phyloP scores from a whole-genome alignment of 1,140 invertebrate genomes.

The Maconellicoccus hirsutus region DNA sequence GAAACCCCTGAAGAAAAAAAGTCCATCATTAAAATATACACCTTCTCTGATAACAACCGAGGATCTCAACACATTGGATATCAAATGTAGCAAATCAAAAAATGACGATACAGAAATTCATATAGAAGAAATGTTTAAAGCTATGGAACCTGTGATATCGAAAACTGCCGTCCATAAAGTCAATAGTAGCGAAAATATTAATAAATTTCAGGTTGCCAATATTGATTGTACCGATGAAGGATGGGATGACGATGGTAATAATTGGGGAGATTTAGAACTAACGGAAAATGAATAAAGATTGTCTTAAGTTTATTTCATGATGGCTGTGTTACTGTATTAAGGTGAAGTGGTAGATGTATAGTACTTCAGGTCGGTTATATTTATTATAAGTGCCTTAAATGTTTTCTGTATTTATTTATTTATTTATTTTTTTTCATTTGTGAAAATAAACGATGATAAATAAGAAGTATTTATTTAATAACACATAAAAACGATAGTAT shows the following conservation, averaged over 20 bases:
- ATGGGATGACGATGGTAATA: conserved; percentile 37
- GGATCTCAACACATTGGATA: conserved; percentile 31
- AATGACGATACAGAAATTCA: conserved; percentile 40
- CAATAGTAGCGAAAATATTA: conserved; percentile 31
- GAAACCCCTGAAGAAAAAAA: background rate
- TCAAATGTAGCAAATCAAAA: conserved; percentile 33
- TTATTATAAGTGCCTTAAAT: too few relatives aligned
- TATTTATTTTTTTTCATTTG: too few relatives aligned
- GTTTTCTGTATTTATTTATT: too few relatives aligned
- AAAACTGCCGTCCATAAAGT: conserved; percentile 42
- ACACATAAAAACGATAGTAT: too few relatives aligned
- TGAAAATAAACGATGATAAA: too few relatives aligned
- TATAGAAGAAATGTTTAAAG: conserved; percentile 59
- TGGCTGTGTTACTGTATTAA: background rate
- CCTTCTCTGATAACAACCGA: background rate
- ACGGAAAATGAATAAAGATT: background rate
- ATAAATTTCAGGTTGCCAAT: conserved; percentile 35
- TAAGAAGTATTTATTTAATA: too few relatives aligned
- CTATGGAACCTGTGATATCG: conserved; percentile 70
- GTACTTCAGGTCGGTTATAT: too few relatives aligned
- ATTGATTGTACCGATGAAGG: conserved; percentile 27
- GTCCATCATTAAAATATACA: background rate
- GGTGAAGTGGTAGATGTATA: too few relatives aligned
- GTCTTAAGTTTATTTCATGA: background rate
- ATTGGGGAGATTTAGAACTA: conserved; percentile 32